Percentiles rank a stretch among this genome's conserved stretches.
These are phyloP conservation scores for Epirrhoe alternata DNA, from an alignment of 2,888 invertebrate genomes.

Conservation along the genomic window DNA sequence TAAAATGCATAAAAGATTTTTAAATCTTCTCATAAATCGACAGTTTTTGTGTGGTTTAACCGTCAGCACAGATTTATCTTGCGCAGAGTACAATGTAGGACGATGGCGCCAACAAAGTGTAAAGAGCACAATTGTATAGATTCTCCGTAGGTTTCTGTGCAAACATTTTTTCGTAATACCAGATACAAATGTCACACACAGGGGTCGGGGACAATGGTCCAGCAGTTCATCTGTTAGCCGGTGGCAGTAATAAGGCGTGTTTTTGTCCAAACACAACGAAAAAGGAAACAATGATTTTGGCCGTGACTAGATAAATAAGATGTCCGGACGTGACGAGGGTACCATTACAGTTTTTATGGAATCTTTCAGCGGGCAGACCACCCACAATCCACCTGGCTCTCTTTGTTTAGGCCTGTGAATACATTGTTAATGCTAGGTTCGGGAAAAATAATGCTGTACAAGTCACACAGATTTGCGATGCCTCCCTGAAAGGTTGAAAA, in stretches of 20 bases:
- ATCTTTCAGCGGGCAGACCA: constrained; percentile 69
- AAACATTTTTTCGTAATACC: constrained; percentile 55
- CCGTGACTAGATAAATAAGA: constrained; percentile 83
- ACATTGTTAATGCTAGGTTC: constrained; percentile 67
- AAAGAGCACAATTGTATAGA: constrained; percentile 56
- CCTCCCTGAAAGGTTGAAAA: constrained; percentile 33
- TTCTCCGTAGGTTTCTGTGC: constrained; percentile 49
- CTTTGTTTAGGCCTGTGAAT: constrained; percentile 71
- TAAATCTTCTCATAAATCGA: neutral
- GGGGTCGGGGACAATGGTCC: constrained; percentile 70
- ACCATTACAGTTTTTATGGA: constrained; percentile 79
- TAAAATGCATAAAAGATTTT: neutral
- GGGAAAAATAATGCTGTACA: constrained; percentile 49
- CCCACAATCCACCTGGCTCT: constrained; percentile 67
- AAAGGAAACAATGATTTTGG: constrained; percentile 82
- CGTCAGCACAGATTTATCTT: neutral
- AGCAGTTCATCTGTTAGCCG: constrained; percentile 76
- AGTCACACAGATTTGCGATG: constrained; percentile 47
- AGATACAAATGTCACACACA: constrained; percentile 72
- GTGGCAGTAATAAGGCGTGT: constrained; percentile 76
- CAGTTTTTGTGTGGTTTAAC: neutral
- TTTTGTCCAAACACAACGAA: constrained; percentile 71
- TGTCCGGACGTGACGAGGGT: constrained; percentile 81
- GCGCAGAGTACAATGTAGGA: constrained; percentile 24
- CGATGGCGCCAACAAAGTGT: constrained; percentile 45